Evolutionary conservation across 2,113 vertebrate species (phyloP), one percentile per base, ranked within the genome.

Genomic region (Taxidea taxus): DNA sequence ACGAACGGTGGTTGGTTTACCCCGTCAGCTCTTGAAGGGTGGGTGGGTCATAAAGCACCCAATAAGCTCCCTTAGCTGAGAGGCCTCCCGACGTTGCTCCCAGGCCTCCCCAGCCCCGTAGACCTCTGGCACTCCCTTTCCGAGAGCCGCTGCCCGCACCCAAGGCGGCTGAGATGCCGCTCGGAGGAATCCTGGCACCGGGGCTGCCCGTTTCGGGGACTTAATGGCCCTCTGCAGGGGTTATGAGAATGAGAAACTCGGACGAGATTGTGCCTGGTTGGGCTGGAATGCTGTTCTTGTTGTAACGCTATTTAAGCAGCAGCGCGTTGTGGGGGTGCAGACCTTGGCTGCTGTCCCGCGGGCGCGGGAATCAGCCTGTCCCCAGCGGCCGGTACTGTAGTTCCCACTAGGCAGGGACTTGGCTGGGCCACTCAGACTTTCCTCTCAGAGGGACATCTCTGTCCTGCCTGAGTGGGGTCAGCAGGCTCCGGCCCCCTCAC

Each of bases 241-340:
- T 97, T 85, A 92, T 96, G 85, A 95, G 97, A 91, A 97, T 97
- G 94, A 96, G 97, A 96, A 97, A 92, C 78, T 95, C 88, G 89
- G 96, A 95, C 74, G 96, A 88, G 96, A 98, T 98, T 80, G 78
- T 97, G 88, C 94, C 81, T 97, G 92, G 84, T 91, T 98, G 98
- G 98, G 97, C 97, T 97, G 97, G 91, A 98, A 97, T 87, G 60
- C 97, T 96, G 90, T 98, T 98, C 98, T 98, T 97, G 87, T 98
- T 97, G 97, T 97, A 97, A 97, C 92, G 80, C 97, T 92, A 95
- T 98, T 98, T 87, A 97, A 93, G 77, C 97, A 97, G 98, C 82
- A 1, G 15, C 97, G 95, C 92, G 39, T 94, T 86, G 80, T 97
- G 97, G 97, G 97, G 98, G 97, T 89, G 83, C 96, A 94, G 75